These are phyloP conservation scores for Pavo muticus DNA, from an alignment of 2,113 vertebrate genomes.

Conservation along the genomic window DNA sequence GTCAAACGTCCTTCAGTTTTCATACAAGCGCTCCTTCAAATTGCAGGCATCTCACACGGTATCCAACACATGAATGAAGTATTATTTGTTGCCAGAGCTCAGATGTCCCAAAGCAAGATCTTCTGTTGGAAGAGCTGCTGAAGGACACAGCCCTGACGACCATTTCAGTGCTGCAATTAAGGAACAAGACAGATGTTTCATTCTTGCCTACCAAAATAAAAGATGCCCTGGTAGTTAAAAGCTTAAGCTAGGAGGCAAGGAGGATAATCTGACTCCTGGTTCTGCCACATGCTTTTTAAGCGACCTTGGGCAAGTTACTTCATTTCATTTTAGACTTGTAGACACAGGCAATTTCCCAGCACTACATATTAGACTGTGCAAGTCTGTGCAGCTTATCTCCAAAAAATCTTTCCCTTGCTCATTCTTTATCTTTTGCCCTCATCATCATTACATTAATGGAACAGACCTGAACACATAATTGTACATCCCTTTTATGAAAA, in stretches of 20 bases:
- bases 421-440: background rate
- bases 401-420: background rate
- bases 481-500: background rate
- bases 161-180: background rate
- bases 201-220: background rate
- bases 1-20: background rate
- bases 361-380: background rate
- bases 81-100: background rate
- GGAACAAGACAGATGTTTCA: background rate
- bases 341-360: background rate
- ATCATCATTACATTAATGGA: background rate
- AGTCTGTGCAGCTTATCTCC: slow-evolving; percentile 22
- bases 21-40: background rate
- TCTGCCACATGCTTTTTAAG: background rate
- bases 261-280: background rate
- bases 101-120: background rate
- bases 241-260: background rate
- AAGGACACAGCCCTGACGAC: background rate
- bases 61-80: fast-evolving
- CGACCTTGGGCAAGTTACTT: slow-evolving; percentile 8
- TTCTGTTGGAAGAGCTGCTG: background rate
- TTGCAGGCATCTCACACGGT: background rate
- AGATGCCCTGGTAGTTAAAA: background rate
- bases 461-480: background rate
- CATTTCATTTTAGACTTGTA: background rate